Conservation (phyloP, 2,797 vertebrate genomes). For the Malacoctenus gilli region DNA sequence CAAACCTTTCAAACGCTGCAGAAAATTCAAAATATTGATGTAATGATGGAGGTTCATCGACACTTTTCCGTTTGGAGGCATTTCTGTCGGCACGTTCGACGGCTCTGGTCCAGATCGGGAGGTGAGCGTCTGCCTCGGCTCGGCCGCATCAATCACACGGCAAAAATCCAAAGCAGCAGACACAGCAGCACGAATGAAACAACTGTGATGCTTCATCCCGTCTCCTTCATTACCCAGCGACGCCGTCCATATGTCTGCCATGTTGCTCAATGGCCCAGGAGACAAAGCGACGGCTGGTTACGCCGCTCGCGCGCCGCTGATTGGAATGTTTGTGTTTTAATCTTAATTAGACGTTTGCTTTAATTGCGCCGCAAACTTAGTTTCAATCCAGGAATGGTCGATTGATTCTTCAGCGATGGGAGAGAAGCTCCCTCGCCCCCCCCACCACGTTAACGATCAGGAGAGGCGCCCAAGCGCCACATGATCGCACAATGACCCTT, state of each 20-base stretch:
- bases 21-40: no score
- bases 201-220: conserved; percentile 3
- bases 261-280: conserved; percentile 10
- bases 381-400: background rate
- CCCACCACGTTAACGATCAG: no score
- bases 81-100: no score
- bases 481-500: conserved; percentile 48
- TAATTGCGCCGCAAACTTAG: conserved; percentile 13
- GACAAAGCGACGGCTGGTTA: conserved; percentile 21
- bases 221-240: background rate
- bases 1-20: no score
- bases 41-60: no score
- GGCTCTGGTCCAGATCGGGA: no score
- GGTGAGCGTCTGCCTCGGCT: no score
- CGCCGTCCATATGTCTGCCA: background rate
- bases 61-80: no score
- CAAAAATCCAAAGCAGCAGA: background rate
- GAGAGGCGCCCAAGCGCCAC: conserved; percentile 15
- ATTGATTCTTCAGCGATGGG: conserved; percentile 13
- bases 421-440: no score
- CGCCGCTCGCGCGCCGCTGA: background rate
- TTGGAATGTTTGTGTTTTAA: conserved; percentile 15
- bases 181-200: background rate
- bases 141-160: no score
- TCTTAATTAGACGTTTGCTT: conserved; percentile 33